Evolutionary conservation across 2,797 vertebrate species (phyloP).

Genomic region (Carcharodon carcharias): DNA sequence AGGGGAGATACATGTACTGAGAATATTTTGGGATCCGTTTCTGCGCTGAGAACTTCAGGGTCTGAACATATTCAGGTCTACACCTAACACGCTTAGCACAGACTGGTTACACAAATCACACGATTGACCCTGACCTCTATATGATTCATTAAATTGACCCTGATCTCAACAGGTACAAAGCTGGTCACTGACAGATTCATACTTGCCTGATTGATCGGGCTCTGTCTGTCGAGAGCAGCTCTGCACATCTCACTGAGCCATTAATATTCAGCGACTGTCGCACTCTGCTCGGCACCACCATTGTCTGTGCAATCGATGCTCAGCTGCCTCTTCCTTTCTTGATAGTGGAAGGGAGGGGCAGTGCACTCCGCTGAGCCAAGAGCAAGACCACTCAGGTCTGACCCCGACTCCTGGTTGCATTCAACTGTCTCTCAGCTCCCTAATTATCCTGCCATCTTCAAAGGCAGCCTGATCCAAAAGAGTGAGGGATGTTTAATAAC

Average conservation of each 20-base stretch:
- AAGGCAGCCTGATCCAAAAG: not conserved
- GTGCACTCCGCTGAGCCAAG: not conserved
- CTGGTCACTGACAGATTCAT: not conserved
- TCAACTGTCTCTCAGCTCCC: not conserved
- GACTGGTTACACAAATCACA: not conserved
- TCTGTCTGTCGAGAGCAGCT: not conserved
- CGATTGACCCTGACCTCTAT: not conserved
- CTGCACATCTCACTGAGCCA: not conserved
- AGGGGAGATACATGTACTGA: too few species aligned
- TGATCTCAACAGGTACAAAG: not conserved
- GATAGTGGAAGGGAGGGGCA: not conserved
- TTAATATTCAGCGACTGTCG: not conserved
- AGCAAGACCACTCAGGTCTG: not conserved
- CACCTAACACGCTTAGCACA: not conserved
- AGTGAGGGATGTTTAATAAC: not conserved
- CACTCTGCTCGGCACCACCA: not conserved
- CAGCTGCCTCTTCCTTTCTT: not conserved
- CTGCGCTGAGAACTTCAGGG: not conserved
- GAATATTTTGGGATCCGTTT: not conserved
- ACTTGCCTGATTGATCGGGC: not conserved
- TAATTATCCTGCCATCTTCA: slow-evolving; percentile 29
- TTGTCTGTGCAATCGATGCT: not conserved
- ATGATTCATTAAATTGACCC: not conserved
- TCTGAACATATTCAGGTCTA: not conserved
- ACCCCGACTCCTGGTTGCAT: not conserved